phyloP scores from a whole-genome alignment of 2,113 vertebrate species.

The Laticauda laticaudata region DNA sequence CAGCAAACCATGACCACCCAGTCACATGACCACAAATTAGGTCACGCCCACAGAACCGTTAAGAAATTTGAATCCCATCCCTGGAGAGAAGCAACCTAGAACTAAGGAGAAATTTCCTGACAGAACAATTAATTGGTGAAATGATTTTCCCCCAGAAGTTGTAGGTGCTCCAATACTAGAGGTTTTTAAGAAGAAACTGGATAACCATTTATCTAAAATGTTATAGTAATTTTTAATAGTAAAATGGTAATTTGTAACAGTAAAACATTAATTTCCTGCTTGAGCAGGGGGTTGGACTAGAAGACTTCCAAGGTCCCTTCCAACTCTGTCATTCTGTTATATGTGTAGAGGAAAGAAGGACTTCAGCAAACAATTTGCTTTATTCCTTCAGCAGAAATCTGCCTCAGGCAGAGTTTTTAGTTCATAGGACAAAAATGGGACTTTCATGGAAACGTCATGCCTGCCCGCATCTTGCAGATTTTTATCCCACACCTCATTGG shows the following conservation, averaged over 20 bases:
- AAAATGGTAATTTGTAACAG: too few relatives aligned
- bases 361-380: neutral
- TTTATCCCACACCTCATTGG: neutral
- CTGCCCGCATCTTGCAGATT: neutral
- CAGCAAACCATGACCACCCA: too few relatives aligned
- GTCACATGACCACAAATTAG: too few relatives aligned
- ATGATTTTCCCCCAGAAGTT: too few relatives aligned
- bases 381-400: neutral
- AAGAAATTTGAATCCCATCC: too few relatives aligned
- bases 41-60: too few relatives aligned
- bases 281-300: neutral
- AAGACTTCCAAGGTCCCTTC: neutral
- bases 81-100: too few relatives aligned
- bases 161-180: too few relatives aligned
- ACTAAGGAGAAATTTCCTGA: too few relatives aligned
- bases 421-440: neutral
- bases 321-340: neutral
- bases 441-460: neutral
- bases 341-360: neutral
- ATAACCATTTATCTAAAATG: neutral
- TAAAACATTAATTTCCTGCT: neutral
- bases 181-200: neutral
- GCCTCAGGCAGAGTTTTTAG: neutral
- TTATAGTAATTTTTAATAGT: neutral
- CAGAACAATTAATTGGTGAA: too few relatives aligned